Conservation (phyloP, 1,140 invertebrate species). For the Megathymus violae region DNA sequence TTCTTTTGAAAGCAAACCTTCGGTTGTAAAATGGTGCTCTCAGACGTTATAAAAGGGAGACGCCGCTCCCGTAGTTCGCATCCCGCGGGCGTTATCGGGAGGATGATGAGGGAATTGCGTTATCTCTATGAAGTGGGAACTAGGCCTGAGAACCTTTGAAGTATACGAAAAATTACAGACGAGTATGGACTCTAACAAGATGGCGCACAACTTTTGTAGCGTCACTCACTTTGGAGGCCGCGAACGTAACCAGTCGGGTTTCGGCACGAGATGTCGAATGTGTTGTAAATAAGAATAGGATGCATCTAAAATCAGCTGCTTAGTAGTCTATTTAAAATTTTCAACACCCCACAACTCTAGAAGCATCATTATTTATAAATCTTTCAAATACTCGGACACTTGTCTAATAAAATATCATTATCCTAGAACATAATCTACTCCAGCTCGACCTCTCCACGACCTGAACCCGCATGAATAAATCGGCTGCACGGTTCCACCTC, state of each 20-base stretch:
- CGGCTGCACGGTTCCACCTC: too few species aligned
- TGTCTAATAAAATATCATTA: too few species aligned
- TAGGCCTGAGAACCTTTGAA: slow-evolving; percentile 17
- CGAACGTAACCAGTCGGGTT: background rate
- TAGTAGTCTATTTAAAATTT: too few species aligned
- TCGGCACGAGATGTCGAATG: too few species aligned
- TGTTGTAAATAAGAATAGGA: too few species aligned
- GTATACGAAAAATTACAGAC: background rate
- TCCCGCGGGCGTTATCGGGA: slow-evolving; percentile 53
- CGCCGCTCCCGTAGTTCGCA: slow-evolving; percentile 60
- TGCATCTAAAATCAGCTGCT: too few species aligned
- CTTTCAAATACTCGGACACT: too few species aligned
- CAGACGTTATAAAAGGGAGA: slow-evolving; percentile 62
- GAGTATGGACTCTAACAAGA: background rate
- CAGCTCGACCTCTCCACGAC: too few species aligned
- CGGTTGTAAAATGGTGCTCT: slow-evolving; percentile 66
- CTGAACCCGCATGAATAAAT: too few species aligned
- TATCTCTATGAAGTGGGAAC: slow-evolving; percentile 33
- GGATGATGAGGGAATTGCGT: slow-evolving; percentile 38
- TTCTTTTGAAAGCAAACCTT: slow-evolving; percentile 75
- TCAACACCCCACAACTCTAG: too few species aligned
- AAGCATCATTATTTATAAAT: too few species aligned
- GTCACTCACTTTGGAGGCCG: background rate
- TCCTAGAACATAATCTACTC: too few species aligned
- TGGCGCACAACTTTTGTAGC: background rate